Evolutionary conservation across 2,888 invertebrate genomes (phyloP), one percentile per base, ranked within the genome.

Genomic region (Platycnemis pennipes): DNA sequence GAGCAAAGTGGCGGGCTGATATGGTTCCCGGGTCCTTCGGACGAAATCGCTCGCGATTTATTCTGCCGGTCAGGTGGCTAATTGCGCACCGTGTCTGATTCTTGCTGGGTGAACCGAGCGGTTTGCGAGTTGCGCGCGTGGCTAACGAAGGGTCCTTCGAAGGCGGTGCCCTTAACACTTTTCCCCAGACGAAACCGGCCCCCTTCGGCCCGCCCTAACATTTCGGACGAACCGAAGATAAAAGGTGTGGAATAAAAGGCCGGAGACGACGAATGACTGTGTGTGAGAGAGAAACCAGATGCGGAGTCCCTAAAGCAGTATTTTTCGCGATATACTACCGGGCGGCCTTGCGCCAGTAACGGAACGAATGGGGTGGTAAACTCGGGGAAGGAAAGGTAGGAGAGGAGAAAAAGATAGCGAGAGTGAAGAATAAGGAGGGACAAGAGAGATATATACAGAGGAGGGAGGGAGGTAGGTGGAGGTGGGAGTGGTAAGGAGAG

Each of bases 281-380:
- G 89, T 37, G 53, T 11, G 37, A 26, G 63, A 63, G 63, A 26
- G 44, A n/a, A 37, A 16, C 56, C 44, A 69, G 44, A 44, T 37
- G 91, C 7, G 63, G 42, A 44, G 44, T 44, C 44, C 44, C 89
- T 56, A 42, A n/a, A 88, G 89, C 56, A 56, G 56, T 89, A 89
- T 42, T 89, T 63, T 91, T 69, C 26, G 63, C 91, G 56, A 37
- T 63, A 91, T 44, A 91, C 91, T 91, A 91, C 91, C 91, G 63
- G 91, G 22, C 91, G 91, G 91, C 91, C 91, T 91, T 91, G 91
- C 91, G 91, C 91, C 91, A 91, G 63, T 91, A 91, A 87, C 45
- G 87, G 46, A 87, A 89, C 89, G 56, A 63, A 89, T 91, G 63
- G 63, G 31, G 37, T 91, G 37, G 91, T 22, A 91, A 91, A 42